phyloP scores from a whole-genome alignment of 2,113 vertebrate species.

The Xiphophorus couchianus region DNA sequence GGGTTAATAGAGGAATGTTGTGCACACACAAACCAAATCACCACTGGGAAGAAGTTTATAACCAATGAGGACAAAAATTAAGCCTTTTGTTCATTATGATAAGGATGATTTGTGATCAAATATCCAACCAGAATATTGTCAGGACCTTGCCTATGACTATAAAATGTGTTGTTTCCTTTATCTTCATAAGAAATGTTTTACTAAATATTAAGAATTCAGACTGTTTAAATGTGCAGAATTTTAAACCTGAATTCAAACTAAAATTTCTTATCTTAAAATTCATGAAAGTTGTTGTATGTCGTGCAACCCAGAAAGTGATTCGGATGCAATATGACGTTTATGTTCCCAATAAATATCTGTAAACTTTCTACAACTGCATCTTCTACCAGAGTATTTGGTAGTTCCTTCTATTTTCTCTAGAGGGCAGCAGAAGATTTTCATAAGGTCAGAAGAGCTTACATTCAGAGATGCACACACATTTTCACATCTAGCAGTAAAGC shows the following conservation, averaged over 20 bases:
- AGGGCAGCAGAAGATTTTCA: slow-evolving; percentile 59
- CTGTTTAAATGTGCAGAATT: not conserved
- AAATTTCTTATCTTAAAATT: not conserved
- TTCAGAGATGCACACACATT: not conserved
- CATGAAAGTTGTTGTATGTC: not conserved
- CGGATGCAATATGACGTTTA: not conserved
- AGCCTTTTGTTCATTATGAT: too few relatives aligned
- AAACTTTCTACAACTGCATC: not conserved
- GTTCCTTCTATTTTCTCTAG: slow-evolving; percentile 42
- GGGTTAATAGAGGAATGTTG: too few relatives aligned
- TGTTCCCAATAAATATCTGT: not conserved
- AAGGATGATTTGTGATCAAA: too few relatives aligned
- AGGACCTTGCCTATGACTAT: not conserved
- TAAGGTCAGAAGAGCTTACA: not conserved
- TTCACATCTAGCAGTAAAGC: not conserved
- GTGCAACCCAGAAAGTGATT: not conserved
- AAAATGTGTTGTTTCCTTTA: not conserved
- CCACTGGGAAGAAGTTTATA: too few relatives aligned
- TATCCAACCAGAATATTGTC: too few relatives aligned
- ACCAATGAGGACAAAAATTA: too few relatives aligned
- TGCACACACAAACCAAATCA: too few relatives aligned
- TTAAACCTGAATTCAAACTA: not conserved
- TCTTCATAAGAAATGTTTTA: not conserved
- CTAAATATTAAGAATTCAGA: not conserved
- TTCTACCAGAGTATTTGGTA: not conserved